phyloP scores from a whole-genome alignment of 2,113 vertebrate genomes.

The Poeciliopsis occidentalis region DNA sequence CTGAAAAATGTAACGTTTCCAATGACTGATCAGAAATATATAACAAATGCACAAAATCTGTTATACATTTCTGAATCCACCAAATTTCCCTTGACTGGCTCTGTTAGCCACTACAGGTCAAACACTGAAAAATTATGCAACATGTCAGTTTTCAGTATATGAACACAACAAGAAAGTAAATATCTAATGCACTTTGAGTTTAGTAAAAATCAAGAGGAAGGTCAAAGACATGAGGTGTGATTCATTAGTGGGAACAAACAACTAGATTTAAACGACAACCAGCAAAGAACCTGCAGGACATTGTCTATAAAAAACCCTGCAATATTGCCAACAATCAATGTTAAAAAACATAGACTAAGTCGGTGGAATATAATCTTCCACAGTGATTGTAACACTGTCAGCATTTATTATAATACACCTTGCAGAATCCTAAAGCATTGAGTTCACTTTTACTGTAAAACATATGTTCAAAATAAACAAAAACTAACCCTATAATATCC shows the following conservation, averaged over 20 bases:
- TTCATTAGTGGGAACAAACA: too few relatives aligned
- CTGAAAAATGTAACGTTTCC: neutral
- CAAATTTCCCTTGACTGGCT: neutral
- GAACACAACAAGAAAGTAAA: too few relatives aligned
- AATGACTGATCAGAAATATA: neutral
- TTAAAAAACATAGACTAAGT: neutral
- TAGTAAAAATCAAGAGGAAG: too few relatives aligned
- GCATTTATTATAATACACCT: neutral
- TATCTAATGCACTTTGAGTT: too few relatives aligned
- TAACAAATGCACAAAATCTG: neutral
- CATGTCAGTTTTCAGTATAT: too few relatives aligned
- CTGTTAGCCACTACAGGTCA: too few relatives aligned
- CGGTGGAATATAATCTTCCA: neutral
- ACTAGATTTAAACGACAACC: too few relatives aligned
- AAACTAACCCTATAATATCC: neutral
- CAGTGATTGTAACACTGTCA: neutral
- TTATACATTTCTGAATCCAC: neutral
- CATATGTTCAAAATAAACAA: neutral
- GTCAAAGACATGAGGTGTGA: too few relatives aligned
- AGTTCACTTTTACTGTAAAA: neutral
- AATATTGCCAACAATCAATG: too few relatives aligned
- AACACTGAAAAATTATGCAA: too few relatives aligned
- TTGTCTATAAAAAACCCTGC: too few relatives aligned
- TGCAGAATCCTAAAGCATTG: neutral
- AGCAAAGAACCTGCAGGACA: too few relatives aligned